These are phyloP conservation scores for Protosalanx chinensis DNA, from an alignment of 2,797 vertebrate species.

Conservation along the genomic window DNA sequence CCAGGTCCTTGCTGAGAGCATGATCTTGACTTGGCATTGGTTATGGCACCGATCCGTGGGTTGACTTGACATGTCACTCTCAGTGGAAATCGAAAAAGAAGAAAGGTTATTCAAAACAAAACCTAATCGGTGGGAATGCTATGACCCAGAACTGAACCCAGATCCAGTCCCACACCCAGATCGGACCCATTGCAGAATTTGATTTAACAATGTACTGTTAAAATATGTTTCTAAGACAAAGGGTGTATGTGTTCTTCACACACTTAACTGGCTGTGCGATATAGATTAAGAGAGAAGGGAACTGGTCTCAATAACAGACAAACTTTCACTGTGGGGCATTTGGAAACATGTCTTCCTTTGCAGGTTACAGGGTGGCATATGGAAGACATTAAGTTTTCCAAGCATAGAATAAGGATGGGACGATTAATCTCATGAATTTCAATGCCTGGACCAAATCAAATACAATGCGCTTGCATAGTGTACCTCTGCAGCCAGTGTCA, in stretches of 20 bases:
- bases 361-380: slow-evolving; percentile 62
- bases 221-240: slow-evolving; percentile 4
- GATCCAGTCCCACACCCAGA: no score
- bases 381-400: slow-evolving; percentile 66
- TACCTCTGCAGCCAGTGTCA: slow-evolving; percentile 33
- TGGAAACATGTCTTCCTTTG: slow-evolving; percentile 62
- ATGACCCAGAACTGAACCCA: no score
- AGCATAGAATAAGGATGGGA: slow-evolving; percentile 59
- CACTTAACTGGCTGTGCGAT: slow-evolving; percentile 31
- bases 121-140: slow-evolving; percentile 10
- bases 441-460: slow-evolving; percentile 52
- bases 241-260: slow-evolving; percentile 13
- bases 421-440: slow-evolving; percentile 69
- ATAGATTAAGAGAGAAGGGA: slow-evolving; percentile 36
- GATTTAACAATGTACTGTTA: background rate
- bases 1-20: slow-evolving; percentile 70
- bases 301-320: slow-evolving; percentile 49
- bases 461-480: slow-evolving; percentile 41
- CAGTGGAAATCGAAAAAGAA: slow-evolving; percentile 20
- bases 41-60: slow-evolving; percentile 64
- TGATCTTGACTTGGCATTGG: slow-evolving; percentile 72
- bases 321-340: slow-evolving; percentile 61
- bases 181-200: background rate
- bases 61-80: slow-evolving; percentile 72
- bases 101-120: slow-evolving; percentile 7